A percentile compares a stretch with the other conserved stretches of the same genome.
Conservation (phyloP, 2,888 invertebrate species). For the Gymnoscelis rufifasciata region DNA sequence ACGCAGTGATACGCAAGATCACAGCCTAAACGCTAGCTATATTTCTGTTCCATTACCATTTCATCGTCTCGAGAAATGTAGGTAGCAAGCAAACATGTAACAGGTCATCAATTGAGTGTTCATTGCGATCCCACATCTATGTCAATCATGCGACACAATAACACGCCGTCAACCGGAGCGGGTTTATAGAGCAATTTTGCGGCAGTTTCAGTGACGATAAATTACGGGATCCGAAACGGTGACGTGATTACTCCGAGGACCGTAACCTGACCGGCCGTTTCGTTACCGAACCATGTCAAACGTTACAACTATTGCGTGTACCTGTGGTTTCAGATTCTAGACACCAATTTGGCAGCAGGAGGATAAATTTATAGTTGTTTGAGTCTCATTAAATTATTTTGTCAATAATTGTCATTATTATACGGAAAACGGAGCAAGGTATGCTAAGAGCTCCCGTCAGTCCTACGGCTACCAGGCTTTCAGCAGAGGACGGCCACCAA, state of each 20-base stretch:
- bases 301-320: conserved; percentile 38
- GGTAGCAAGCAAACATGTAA: neutral
- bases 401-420: too few species aligned
- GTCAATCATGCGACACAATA: conserved; percentile 26
- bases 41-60: neutral
- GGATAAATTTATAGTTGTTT: too few species aligned
- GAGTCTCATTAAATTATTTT: too few species aligned
- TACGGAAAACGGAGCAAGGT: too few species aligned
- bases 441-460: too few species aligned
- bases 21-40: too few species aligned
- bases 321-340: neutral
- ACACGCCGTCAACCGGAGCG: conserved; percentile 40
- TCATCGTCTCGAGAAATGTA: neutral
- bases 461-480: too few species aligned
- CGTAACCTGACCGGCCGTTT: conserved; percentile 35
- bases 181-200: conserved; percentile 26
- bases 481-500: too few species aligned
- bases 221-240: conserved; percentile 53
- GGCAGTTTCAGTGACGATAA: conserved; percentile 44
- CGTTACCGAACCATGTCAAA: conserved; percentile 46
- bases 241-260: conserved; percentile 43
- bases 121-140: conserved; percentile 7
- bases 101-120: neutral
- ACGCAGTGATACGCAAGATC: too few species aligned
- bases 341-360: neutral